phyloP scores from a whole-genome alignment of 2,797 vertebrate genomes.

The Crocodylus rhombifer region DNA sequence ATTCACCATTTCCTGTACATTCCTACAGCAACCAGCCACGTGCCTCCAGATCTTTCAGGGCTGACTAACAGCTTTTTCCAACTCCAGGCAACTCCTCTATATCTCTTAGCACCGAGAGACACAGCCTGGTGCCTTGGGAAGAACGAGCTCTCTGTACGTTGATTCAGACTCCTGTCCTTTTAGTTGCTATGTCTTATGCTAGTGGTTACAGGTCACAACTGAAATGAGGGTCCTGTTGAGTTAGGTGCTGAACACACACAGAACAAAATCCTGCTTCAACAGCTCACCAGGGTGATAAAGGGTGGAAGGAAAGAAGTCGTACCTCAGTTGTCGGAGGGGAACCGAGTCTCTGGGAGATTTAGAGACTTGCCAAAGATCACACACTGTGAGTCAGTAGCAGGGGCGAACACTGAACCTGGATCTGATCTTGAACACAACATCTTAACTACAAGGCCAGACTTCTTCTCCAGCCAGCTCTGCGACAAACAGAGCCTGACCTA shows the following conservation, averaged over 20 bases:
- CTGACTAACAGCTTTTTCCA: no score
- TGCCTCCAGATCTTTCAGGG: no score
- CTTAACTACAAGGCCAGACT: not conserved
- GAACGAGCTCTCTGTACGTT: not conserved
- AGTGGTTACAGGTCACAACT: not conserved
- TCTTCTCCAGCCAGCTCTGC: not conserved
- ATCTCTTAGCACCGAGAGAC: not conserved
- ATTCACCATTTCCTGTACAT: no score
- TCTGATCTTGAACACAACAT: not conserved
- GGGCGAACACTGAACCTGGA: no score
- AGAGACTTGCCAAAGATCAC: not conserved
- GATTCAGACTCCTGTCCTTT: not conserved
- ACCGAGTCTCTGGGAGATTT: not conserved
- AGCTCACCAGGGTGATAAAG: not conserved
- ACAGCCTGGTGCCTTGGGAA: not conserved
- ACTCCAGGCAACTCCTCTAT: not conserved
- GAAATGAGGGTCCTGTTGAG: not conserved
- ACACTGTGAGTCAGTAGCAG: not conserved
- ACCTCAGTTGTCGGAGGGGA: not conserved
- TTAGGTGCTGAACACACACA: not conserved
- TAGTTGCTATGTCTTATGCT: accelerated
- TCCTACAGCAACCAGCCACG: not conserved
- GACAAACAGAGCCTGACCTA: not conserved
- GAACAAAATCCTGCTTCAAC: not conserved
- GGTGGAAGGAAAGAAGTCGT: not conserved